phyloP scores from a whole-genome alignment of 2,113 vertebrate genomes.

The Aythya baeri region DNA sequence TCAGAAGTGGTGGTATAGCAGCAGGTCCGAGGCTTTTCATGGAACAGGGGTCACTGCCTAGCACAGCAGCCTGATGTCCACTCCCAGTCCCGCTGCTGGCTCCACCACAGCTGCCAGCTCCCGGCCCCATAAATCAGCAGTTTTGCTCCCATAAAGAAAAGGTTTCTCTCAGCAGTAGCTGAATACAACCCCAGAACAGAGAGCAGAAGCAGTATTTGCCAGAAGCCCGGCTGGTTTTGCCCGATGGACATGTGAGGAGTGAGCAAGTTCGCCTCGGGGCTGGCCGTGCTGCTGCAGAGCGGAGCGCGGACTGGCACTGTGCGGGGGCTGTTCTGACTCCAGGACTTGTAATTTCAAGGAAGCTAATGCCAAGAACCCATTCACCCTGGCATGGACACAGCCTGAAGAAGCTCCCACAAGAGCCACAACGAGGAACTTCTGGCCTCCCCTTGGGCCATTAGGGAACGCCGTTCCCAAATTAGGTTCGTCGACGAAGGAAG shows the following conservation, averaged over 20 bases:
- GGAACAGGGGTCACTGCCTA: not conserved
- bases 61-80: not conserved
- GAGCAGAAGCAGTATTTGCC: not conserved
- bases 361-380: not conserved
- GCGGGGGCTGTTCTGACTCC: not conserved
- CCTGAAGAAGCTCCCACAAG: not conserved
- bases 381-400: not conserved
- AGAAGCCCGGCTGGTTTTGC: not conserved
- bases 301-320: not conserved
- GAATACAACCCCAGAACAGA: not conserved
- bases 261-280: not conserved
- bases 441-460: not conserved
- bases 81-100: not conserved
- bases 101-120: not conserved
- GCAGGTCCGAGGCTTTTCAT: not conserved
- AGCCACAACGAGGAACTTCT: not conserved
- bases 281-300: not conserved
- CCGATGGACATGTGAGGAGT: not conserved
- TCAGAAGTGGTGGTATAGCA: not conserved
- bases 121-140: not conserved
- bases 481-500: not conserved
- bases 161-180: not conserved
- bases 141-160: not conserved
- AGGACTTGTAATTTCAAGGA: not conserved
- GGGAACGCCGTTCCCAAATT: not conserved